Percentiles rank a stretch among this genome's conserved stretches.
phyloP scores from a whole-genome alignment of 2,797 vertebrate species.

The Amphiprion clarkii region DNA sequence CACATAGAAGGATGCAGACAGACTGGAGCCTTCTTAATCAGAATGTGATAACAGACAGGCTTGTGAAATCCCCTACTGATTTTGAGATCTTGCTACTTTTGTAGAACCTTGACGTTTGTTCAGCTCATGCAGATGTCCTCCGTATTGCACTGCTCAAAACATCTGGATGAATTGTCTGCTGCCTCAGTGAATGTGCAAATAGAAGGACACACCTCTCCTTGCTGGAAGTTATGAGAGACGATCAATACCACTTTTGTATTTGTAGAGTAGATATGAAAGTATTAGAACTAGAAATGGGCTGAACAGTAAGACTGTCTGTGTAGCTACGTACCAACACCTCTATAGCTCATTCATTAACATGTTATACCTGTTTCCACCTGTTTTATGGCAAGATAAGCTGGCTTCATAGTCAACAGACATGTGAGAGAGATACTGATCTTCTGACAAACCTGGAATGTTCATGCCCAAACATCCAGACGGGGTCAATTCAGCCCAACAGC shows the following conservation, averaged over 20 bases:
- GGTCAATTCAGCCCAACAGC: conserved; percentile 22
- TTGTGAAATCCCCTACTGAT: conserved; percentile 9
- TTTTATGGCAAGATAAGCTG: not conserved
- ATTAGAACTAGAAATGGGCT: too few relatives aligned
- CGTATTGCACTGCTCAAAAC: not conserved
- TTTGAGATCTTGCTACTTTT: not conserved
- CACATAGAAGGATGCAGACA: conserved; percentile 46
- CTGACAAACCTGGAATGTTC: conserved; percentile 7
- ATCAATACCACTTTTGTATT: not conserved
- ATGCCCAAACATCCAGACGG: conserved; percentile 5
- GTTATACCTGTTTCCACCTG: too few relatives aligned
- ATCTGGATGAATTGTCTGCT: conserved; percentile 16
- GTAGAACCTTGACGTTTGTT: not conserved
- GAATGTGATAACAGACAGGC: conserved; percentile 53
- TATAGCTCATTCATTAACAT: not conserved
- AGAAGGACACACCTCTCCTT: too few relatives aligned
- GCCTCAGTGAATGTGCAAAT: too few relatives aligned
- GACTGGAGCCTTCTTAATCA: conserved; percentile 52
- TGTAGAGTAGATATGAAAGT: too few relatives aligned
- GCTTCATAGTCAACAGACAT: not conserved
- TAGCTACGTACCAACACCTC: not conserved
- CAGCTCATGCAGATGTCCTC: not conserved
- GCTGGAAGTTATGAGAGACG: too few relatives aligned
- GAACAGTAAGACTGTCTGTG: too few relatives aligned
- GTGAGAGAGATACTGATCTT: not conserved